Conservation (phyloP, 1,140 invertebrate genomes). For the Thaumatotibia leucotreta region DNA sequence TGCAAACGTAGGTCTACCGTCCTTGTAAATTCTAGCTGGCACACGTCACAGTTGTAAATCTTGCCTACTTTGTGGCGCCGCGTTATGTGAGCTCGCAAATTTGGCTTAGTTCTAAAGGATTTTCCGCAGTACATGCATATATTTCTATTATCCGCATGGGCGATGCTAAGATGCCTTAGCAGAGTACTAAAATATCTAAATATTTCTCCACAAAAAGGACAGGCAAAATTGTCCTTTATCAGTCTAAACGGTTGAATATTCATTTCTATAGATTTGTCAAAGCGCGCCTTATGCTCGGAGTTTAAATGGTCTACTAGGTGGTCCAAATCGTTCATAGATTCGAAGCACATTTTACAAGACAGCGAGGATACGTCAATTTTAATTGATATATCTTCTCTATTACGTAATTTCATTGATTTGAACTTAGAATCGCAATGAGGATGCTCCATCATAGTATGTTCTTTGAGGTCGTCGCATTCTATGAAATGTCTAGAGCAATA, state of each 20-base stretch:
- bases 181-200: slow-evolving; percentile 48
- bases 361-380: slow-evolving; percentile 53
- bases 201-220: slow-evolving; percentile 44
- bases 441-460: slow-evolving; percentile 45
- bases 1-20: slow-evolving; percentile 29
- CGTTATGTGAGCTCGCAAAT: slow-evolving; percentile 43
- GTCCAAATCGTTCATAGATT: slow-evolving; percentile 31
- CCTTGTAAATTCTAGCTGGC: slow-evolving; percentile 34
- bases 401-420: slow-evolving; percentile 45
- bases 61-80: slow-evolving; percentile 30
- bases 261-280: slow-evolving; percentile 34
- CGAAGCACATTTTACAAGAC: slow-evolving; percentile 50
- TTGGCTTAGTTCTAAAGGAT: slow-evolving; percentile 44
- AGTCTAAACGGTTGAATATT: slow-evolving; percentile 47
- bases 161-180: slow-evolving; percentile 45
- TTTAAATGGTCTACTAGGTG: slow-evolving; percentile 44
- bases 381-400: slow-evolving; percentile 40
- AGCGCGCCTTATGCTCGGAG: slow-evolving; percentile 39
- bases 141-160: slow-evolving; percentile 46
- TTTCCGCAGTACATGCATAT: slow-evolving; percentile 54
- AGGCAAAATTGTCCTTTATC: slow-evolving; percentile 43
- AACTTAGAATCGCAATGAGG: slow-evolving; percentile 43
- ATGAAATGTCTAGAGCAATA: slow-evolving; percentile 54
- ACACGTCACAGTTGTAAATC: slow-evolving; percentile 35
- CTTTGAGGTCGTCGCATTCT: slow-evolving; percentile 38